phyloP scores from a whole-genome alignment of 2,888 invertebrate species.

The Andricus curvator region DNA sequence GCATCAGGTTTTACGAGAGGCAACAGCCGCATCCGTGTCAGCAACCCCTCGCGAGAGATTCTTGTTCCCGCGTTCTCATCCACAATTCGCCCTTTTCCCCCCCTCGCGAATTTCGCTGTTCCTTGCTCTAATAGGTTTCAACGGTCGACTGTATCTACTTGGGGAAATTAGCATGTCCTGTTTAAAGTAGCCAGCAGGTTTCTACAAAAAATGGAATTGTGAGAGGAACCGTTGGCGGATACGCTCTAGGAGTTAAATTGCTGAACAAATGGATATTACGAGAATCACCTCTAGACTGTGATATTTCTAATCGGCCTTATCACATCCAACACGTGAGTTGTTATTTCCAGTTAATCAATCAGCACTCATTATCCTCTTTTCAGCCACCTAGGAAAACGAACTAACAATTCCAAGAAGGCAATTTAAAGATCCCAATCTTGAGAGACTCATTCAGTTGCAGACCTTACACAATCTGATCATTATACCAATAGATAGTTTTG shows the following conservation, averaged over 20 bases:
- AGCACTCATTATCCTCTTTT: constrained; percentile 17
- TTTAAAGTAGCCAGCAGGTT: not conserved
- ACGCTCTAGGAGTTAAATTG: not conserved
- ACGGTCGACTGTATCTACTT: constrained; percentile 38
- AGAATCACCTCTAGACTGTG: not conserved
- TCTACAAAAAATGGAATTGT: not conserved
- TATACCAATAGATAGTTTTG: not conserved
- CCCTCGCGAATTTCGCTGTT: not conserved
- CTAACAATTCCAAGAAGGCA: constrained; percentile 18
- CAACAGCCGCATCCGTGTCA: constrained; percentile 61
- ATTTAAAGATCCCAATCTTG: constrained; percentile 30
- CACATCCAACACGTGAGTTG: not conserved
- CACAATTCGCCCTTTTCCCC: constrained; percentile 41
- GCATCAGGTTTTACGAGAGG: constrained; percentile 48
- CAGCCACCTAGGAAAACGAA: not conserved
- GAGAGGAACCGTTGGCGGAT: not conserved
- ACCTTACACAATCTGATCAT: constrained; percentile 27
- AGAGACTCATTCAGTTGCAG: constrained; percentile 1
- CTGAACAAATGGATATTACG: too few species aligned
- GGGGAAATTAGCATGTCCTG: constrained; percentile 33
- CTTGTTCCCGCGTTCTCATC: constrained; percentile 40
- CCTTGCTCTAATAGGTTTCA: constrained; percentile 47
- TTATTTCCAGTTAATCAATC: constrained; percentile 6
- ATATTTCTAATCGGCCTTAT: not conserved
- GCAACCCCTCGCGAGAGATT: constrained; percentile 53